phyloP scores from a whole-genome alignment of 1,140 invertebrate species.

The Probaryconus sp. region DNA sequence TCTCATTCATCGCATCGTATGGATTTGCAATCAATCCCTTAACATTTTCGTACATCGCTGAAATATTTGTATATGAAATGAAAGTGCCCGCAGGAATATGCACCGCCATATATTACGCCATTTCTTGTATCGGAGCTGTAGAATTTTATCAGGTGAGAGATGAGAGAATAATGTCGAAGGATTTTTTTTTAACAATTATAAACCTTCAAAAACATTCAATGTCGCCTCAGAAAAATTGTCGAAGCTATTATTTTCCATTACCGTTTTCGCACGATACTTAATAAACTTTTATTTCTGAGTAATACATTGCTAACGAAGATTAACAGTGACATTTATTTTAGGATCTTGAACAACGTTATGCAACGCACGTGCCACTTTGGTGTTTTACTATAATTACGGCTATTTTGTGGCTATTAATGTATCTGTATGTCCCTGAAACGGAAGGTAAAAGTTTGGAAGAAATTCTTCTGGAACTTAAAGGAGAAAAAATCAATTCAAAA shows the following conservation, averaged over 20 bases:
- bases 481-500: slow-evolving; percentile 33
- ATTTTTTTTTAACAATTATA: background rate
- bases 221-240: no score
- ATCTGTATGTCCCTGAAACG: slow-evolving; percentile 82
- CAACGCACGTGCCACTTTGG: slow-evolving; percentile 80
- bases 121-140: slow-evolving; percentile 68
- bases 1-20: slow-evolving; percentile 72
- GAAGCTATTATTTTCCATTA: no score
- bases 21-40: slow-evolving; percentile 76
- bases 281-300: no score
- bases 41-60: slow-evolving; percentile 74
- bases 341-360: slow-evolving; percentile 74
- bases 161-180: background rate
- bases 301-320: no score
- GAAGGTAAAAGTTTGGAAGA: slow-evolving; percentile 82
- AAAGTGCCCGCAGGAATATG: slow-evolving; percentile 75
- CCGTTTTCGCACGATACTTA: no score
- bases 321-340: slow-evolving; percentile 56
- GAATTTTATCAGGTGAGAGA: slow-evolving; percentile 75
- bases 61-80: slow-evolving; percentile 77
- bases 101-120: slow-evolving; percentile 73
- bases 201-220: no score
- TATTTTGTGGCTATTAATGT: slow-evolving; percentile 79
- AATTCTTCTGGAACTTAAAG: slow-evolving; percentile 75
- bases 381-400: slow-evolving; percentile 79